Evolutionary conservation across 2,888 invertebrate genomes (phyloP).

Genomic region (Clostera curtula): DNA sequence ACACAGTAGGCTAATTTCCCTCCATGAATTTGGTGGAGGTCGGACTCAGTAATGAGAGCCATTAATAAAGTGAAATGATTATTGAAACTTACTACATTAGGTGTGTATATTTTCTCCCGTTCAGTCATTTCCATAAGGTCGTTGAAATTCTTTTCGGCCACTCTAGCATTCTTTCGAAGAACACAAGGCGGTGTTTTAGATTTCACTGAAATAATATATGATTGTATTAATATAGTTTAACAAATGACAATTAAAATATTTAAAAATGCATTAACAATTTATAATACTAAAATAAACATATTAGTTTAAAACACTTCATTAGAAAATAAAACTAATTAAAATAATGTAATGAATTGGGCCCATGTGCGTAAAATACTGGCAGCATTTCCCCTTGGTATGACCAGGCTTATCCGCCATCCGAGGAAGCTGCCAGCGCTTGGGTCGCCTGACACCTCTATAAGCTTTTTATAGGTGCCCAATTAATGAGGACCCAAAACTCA

Average conservation of each 20-base stretch:
- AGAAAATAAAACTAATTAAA: too few relatives aligned
- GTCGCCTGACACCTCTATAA: too few relatives aligned
- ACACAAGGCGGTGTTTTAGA: constrained; percentile 64
- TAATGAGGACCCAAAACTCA: too few relatives aligned
- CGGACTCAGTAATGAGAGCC: too few relatives aligned
- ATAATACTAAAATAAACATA: not conserved
- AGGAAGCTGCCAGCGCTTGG: too few relatives aligned
- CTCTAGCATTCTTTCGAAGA: constrained; percentile 54
- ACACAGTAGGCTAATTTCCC: too few relatives aligned
- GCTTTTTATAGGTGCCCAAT: too few relatives aligned
- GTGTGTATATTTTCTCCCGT: constrained; percentile 72
- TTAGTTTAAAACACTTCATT: not conserved
- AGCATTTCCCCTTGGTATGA: too few relatives aligned
- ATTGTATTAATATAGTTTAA: not conserved
- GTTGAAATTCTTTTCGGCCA: constrained; percentile 66
- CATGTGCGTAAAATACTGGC: not conserved
- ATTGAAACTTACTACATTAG: constrained; percentile 46
- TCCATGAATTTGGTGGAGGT: too few relatives aligned
- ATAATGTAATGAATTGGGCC: not conserved
- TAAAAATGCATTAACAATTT: too few relatives aligned
- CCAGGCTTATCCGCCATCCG: too few relatives aligned
- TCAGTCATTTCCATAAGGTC: constrained; percentile 75
- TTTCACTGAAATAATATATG: constrained; percentile 28
- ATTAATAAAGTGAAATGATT: not conserved
- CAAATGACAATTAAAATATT: not conserved